Evolutionary conservation across 2,888 invertebrate genomes (phyloP), one percentile per base, ranked within the genome.

Genomic region (Druceiella hillmani): DNA sequence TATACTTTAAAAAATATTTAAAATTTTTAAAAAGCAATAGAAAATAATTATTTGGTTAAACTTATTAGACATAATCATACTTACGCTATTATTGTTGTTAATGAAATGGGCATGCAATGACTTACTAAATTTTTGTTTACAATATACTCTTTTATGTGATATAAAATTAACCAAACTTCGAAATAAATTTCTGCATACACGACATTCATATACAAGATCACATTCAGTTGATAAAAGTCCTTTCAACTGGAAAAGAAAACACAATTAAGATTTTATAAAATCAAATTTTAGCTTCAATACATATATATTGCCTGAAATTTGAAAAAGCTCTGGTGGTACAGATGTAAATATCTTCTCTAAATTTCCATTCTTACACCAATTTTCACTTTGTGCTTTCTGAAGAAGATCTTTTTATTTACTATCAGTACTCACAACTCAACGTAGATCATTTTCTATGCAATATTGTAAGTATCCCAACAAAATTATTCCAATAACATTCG

Each of bases 191-290:
- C 84, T 76, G 56, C 94, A 94, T 12, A 86, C 78, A 60, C 83
- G 83, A 62, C 94, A 94, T 62, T 94, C 94, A 62, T 88, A 87
- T 52, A 94, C 76, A 40, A 92, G 64, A 59, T 89, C 87, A 74
- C 92, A 92, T 67, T 94, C 93, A 55, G 83, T 78, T 17, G 81
- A 68, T 20, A 94, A 68, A 35, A 90, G 67, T 49, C 78, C 74
- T 49, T 81, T 79, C 14, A 88, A 76, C 86, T 88, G 63, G 51
- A 76, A 67, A 40, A 40, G 45, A 54, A 44, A 42, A 51, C 39
- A 43, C 17, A 40, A 43, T 45, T 36, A 15, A 34, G 15, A 29
- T 27, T 20, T 22, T 35, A 3, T 6, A 10, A 27, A 27, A 27
- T 14, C 13, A 13, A 29, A 10, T 29, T 5, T 7, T 13, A 14